A percentile compares a stretch with the other conserved stretches of the same genome.
Evolutionary conservation across 2,797 vertebrate species (phyloP).

Genomic region (Pseudochirops cupreus): DNA sequence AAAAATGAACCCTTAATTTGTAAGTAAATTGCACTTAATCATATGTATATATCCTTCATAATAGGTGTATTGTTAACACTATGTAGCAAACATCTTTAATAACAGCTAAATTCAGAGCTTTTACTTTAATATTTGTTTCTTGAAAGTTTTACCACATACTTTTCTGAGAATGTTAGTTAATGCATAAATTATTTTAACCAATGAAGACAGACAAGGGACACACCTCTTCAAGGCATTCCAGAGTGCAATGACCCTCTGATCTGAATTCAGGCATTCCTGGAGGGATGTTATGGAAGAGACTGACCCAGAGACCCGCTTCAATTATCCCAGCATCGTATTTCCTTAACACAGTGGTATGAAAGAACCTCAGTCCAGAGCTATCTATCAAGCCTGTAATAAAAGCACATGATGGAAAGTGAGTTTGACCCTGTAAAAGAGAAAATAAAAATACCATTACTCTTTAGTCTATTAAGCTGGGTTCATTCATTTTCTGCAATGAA

Average conservation of each 20-base stretch:
- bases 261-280: constrained; percentile 90
- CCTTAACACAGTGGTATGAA: constrained; percentile 88
- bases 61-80: neutral
- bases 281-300: constrained; percentile 93
- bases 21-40: neutral
- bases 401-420: constrained; percentile 59
- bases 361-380: constrained; percentile 90
- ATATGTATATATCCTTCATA: neutral
- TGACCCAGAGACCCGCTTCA: constrained; percentile 93
- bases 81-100: neutral
- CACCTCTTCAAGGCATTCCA: constrained; percentile 93
- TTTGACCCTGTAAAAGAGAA: constrained; percentile 37
- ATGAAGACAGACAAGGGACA: constrained; percentile 1
- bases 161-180: neutral
- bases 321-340: constrained; percentile 91
- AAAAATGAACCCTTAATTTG: neutral
- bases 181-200: neutral
- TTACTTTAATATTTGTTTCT: neutral
- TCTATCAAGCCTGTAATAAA: constrained; percentile 88
- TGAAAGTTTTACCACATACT: neutral
- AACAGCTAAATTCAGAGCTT: neutral
- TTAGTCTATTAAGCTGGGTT: constrained; percentile 33
- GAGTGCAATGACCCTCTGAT: constrained; percentile 92
- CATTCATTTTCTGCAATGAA: constrained; percentile 30
- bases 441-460: neutral